Conservation (phyloP, 2,888 invertebrate species). For the Icerya purchasi region DNA sequence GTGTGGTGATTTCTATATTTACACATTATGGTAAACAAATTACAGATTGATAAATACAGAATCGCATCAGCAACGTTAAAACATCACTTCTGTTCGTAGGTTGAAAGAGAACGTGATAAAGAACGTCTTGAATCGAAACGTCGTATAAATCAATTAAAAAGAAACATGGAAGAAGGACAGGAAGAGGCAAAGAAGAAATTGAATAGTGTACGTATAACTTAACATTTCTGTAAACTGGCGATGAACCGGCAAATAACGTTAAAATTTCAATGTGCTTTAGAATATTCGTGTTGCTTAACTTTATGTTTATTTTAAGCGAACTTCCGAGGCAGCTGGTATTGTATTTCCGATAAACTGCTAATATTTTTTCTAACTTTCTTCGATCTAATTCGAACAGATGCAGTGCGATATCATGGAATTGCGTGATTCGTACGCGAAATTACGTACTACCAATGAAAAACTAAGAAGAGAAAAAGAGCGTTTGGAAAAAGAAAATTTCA, state of each 20-base stretch:
- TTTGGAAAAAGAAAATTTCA: conserved; percentile 44
- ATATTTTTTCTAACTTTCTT: too few relatives aligned
- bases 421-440: conserved; percentile 74
- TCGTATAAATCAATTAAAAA: conserved; percentile 62
- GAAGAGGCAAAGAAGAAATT: conserved; percentile 72
- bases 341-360: too few relatives aligned
- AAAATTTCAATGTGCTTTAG: too few relatives aligned
- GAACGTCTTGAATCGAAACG: conserved; percentile 70
- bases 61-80: too few relatives aligned
- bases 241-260: too few relatives aligned
- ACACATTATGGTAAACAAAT: too few relatives aligned
- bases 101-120: conserved; percentile 73
- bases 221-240: neutral
- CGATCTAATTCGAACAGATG: conserved; percentile 32
- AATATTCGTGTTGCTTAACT: too few relatives aligned
- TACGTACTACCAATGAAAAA: conserved; percentile 76
- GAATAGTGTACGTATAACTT: conserved; percentile 26
- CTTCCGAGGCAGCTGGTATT: too few relatives aligned
- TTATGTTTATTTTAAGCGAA: too few relatives aligned
- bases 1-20: too few relatives aligned
- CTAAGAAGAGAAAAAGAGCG: conserved; percentile 68
- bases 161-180: conserved; percentile 67
- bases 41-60: too few relatives aligned
- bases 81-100: too few relatives aligned
- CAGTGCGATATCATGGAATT: conserved; percentile 74